phyloP scores from a whole-genome alignment of 2,797 vertebrate genomes.

The Rhinella marina region DNA sequence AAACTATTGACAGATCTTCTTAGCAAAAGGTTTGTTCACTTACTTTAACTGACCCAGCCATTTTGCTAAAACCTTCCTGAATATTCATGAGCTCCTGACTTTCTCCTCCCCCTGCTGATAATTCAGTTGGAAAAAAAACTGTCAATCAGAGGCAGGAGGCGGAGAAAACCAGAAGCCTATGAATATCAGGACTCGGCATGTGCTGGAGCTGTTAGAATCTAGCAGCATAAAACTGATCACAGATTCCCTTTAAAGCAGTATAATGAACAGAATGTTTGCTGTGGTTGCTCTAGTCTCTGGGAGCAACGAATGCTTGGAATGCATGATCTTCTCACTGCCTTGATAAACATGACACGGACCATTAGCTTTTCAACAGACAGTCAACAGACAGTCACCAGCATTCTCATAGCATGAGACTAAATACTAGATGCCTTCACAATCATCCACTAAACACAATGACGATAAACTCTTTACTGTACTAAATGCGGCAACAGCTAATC shows the following conservation, averaged over 20 bases:
- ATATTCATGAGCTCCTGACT: too few species aligned
- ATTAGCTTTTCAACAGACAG: slow-evolving; percentile 20
- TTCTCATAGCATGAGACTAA: slow-evolving; percentile 10
- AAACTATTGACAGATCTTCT: too few species aligned
- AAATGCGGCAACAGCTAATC: slow-evolving; percentile 74
- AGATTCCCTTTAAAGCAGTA: background rate
- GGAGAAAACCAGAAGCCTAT: too few species aligned
- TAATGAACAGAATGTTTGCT: slow-evolving; percentile 30
- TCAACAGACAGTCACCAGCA: background rate
- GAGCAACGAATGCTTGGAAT: slow-evolving; percentile 49
- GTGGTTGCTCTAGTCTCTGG: slow-evolving; percentile 38
- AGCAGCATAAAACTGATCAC: too few species aligned
- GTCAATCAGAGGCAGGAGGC: too few species aligned
- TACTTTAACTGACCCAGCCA: too few species aligned
- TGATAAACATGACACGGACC: slow-evolving; percentile 44
- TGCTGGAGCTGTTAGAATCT: too few species aligned
- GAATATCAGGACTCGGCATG: too few species aligned
- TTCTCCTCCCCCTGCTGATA: too few species aligned
- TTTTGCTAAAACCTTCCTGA: too few species aligned
- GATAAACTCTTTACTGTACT: slow-evolving; percentile 74
- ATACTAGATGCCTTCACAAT: slow-evolving; percentile 23
- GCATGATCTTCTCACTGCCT: slow-evolving; percentile 41
- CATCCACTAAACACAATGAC: slow-evolving; percentile 55
- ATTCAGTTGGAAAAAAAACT: too few species aligned
- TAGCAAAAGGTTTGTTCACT: too few species aligned